Percentiles rank a stretch among this genome's conserved stretches.
phyloP scores from a whole-genome alignment of 2,888 invertebrate species.

The Hirudinaria manillensis region DNA sequence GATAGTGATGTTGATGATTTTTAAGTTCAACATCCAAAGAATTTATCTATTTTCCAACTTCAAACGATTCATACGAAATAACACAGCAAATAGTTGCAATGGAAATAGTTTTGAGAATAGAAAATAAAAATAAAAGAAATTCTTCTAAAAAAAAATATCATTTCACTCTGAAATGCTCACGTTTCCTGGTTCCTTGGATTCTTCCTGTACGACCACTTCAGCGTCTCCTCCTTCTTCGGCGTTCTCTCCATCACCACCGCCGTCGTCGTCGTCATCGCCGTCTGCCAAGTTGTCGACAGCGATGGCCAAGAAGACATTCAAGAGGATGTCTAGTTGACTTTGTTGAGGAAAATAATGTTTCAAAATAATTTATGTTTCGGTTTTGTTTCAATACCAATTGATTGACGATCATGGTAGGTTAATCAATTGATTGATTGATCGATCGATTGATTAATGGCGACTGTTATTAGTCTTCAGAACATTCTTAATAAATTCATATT shows the following conservation, averaged over 20 bases:
- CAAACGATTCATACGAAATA: too few species aligned
- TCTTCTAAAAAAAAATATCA: neutral
- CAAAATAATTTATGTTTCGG: neutral
- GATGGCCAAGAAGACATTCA: constrained; percentile 71
- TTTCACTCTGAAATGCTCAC: neutral
- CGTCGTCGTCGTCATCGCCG: constrained; percentile 72
- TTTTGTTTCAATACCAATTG: neutral
- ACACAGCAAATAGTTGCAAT: too few species aligned
- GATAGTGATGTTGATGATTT: too few species aligned
- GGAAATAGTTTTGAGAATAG: too few species aligned
- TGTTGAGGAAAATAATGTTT: neutral
- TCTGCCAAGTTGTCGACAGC: constrained; percentile 86
- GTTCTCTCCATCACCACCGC: constrained; percentile 48
- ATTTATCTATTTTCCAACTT: too few species aligned
- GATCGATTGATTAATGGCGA: neutral
- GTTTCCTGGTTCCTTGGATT: neutral
- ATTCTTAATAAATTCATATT: too few species aligned
- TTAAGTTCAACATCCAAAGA: too few species aligned
- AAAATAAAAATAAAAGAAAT: too few species aligned
- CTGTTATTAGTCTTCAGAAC: too few species aligned
- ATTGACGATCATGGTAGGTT: neutral
- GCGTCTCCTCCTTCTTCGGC: constrained; percentile 37
- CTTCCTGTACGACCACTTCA: constrained; percentile 8
- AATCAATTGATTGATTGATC: neutral
- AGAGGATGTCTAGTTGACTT: constrained; percentile 71